phyloP scores from a whole-genome alignment of 2,113 vertebrate species.

The Alexandromys fortis region DNA sequence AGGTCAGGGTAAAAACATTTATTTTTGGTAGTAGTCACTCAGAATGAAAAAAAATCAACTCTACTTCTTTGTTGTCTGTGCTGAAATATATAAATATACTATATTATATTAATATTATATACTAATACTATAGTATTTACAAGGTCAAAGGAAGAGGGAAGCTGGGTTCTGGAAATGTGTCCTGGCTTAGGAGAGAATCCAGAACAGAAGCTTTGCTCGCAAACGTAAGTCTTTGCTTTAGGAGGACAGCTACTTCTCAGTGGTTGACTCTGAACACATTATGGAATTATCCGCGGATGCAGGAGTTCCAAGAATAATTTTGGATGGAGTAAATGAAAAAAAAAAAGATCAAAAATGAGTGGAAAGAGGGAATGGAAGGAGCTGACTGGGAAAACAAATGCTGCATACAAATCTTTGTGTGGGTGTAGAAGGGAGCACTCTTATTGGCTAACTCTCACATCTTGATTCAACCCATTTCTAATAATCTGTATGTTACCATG shows the following conservation, averaged over 20 bases:
- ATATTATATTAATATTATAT: background rate
- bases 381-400: background rate
- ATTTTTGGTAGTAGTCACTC: constrained; percentile 29
- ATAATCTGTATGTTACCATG: too few species aligned
- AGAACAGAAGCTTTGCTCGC: constrained; percentile 13
- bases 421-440: too few species aligned
- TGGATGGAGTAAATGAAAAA: background rate
- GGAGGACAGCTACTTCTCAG: background rate
- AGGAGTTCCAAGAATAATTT: background rate
- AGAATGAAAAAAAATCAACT: constrained; percentile 36
- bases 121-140: background rate
- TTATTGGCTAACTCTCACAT: too few species aligned
- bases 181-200: constrained; percentile 17
- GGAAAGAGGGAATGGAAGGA: background rate
- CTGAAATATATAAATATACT: background rate
- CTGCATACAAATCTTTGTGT: background rate
- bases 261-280: background rate
- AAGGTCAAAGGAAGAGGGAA: background rate
- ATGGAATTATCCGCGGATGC: background rate
- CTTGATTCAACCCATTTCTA: too few species aligned
- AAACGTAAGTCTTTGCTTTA: background rate
- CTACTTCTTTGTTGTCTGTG: background rate
- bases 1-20: background rate
- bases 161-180: background rate
- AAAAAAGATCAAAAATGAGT: background rate